Evolutionary conservation across 2,113 vertebrate genomes (phyloP).

Genomic region (Hemibagrus wyckioides): DNA sequence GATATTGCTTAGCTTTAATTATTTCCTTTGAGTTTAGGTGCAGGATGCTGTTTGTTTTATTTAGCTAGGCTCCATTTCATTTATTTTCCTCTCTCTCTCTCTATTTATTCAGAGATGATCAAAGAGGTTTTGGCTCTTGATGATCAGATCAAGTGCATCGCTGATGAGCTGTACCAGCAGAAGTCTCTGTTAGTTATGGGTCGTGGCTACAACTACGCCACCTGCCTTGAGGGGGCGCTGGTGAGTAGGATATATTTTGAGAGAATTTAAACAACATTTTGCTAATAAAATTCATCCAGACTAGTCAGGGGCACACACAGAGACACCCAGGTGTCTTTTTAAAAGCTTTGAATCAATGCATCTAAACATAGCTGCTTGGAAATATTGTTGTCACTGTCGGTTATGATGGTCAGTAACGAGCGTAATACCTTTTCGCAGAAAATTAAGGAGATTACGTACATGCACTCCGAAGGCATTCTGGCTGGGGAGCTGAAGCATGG

Average conservation of each 20-base stretch:
- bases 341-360: background rate
- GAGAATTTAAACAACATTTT: no score
- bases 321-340: background rate
- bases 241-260: constrained; percentile 72
- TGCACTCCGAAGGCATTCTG: constrained; percentile 97
- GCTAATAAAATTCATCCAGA: background rate
- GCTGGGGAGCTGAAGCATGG: constrained; percentile 96
- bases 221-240: constrained; percentile 95
- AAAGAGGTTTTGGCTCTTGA: constrained; percentile 87
- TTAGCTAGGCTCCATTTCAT: no score
- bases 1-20: background rate
- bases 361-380: background rate
- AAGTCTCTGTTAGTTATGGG: constrained; percentile 94
- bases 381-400: background rate
- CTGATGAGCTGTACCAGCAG: constrained; percentile 87
- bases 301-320: background rate
- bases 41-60: background rate
- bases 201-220: constrained; percentile 93
- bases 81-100: constrained; percentile 15
- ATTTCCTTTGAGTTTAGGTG: background rate
- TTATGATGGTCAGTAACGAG: no score
- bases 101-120: constrained; percentile 75
- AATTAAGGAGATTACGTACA: constrained; percentile 99
- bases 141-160: constrained; percentile 84
- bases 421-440: constrained; percentile 74